Base-by-base conservation (phyloP, 2,888 invertebrate genomes). In the Cyclophora albipunctata region DNA sequence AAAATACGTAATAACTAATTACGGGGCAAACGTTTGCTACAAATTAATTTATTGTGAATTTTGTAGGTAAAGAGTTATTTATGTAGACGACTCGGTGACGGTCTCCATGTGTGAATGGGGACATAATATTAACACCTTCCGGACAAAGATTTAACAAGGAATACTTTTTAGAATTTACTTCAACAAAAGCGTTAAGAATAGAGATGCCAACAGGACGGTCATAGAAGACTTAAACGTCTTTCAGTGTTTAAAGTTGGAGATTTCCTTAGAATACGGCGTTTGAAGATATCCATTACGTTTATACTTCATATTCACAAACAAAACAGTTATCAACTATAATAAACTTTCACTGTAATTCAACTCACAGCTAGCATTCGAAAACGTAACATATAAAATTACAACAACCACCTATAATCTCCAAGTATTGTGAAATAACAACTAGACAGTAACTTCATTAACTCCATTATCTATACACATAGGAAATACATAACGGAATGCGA, bases 361-460 rank as follows among this genome's bases (percentile, higher is more conserved):
- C 46, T 72, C 71, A 75, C 71, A 73, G 71, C 80, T 84, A 83
- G 80, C 82, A 71, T 77, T 75, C 67, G 63, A 73, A 66, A 83
- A 80, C 75, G 56, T 76, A 81, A 79, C 59, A 64, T 71, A 74
- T 63, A 74, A 73, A 73, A 70, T 73, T 66, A 75, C 73, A 80
- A 77, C 70, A 74, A 75, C 65, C 77, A 75, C 70, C 48, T 53
- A 45, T 55, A 55, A 51, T 66, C 64, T 66, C 68, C 67, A 70
- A 71, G 71, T 69, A 73, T 69, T 62, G 71, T 78, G 73, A 73
- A 75, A 67, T 75, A 74, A 71, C 73, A 72, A 75, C 75, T 77
- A 77, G 70, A 73, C 72, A 64, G 71, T 73, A 78, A 75, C 68
- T 64, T 72, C 67, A 70, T 64, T 37, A 73, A 72, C 69, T 70